These are phyloP conservation scores for Argyrosomus japonicus DNA, from an alignment of 2,113 vertebrate species.

Conservation along the genomic window DNA sequence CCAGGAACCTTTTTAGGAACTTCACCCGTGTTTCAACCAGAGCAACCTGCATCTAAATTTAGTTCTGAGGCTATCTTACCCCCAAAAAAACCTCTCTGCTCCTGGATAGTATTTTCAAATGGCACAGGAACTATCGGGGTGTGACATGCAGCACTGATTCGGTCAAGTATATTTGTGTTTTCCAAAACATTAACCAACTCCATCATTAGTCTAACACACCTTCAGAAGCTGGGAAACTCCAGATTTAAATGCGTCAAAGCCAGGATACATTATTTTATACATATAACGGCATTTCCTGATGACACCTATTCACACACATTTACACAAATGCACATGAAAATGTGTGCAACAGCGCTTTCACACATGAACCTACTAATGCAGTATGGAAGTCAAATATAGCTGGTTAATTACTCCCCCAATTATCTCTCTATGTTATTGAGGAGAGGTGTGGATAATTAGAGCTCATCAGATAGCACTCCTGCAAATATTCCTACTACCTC, in stretches of 20 bases:
- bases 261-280: background rate
- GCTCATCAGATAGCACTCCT: slow-evolving; percentile 71
- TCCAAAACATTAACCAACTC: background rate
- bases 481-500: slow-evolving; percentile 53
- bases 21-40: background rate
- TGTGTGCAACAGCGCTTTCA: slow-evolving; percentile 19
- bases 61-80: background rate
- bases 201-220: background rate
- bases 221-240: background rate
- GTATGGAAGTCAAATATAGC: slow-evolving; percentile 70
- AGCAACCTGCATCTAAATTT: background rate
- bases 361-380: slow-evolving; percentile 31
- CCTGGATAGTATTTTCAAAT: background rate
- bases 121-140: background rate
- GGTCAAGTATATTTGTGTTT: too few relatives aligned
- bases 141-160: background rate
- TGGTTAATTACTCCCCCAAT: slow-evolving; percentile 73
- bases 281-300: background rate
- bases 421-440: slow-evolving; percentile 68
- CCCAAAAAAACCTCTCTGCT: background rate
- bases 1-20: background rate
- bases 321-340: slow-evolving; percentile 9
- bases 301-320: background rate
- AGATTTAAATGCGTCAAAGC: background rate
- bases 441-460: slow-evolving; percentile 77